phyloP scores from a whole-genome alignment of 2,113 vertebrate species.

The Callospermophilus lateralis region DNA sequence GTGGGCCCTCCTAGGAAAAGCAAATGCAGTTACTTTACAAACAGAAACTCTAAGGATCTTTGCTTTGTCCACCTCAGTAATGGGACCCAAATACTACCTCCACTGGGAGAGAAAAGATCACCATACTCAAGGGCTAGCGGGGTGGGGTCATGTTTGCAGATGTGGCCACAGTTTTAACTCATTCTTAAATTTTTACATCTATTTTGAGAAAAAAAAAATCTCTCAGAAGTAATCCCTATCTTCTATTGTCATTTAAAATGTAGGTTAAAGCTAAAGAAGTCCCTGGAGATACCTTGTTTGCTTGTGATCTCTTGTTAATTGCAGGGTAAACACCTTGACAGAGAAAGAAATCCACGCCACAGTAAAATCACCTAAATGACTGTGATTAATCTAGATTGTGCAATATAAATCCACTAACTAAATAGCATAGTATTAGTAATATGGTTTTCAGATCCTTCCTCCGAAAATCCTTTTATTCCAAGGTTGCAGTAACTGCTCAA shows the following conservation, averaged over 20 bases:
- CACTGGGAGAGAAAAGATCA: not conserved
- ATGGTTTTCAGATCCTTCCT: not conserved
- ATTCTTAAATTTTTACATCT: not conserved
- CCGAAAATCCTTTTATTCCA: not conserved
- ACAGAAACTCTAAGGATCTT: not conserved
- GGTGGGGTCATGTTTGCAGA: not conserved
- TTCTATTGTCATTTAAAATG: conserved; percentile 21
- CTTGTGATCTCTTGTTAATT: conserved; percentile 7
- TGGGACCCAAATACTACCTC: not conserved
- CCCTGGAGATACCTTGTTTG: conserved; percentile 59
- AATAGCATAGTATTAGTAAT: not conserved
- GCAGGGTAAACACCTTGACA: conserved; percentile 57
- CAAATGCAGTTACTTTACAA: not conserved
- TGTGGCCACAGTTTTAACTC: conserved; percentile 20
- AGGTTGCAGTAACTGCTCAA: not conserved
- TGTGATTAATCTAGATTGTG: conserved; percentile 37
- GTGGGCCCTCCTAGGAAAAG: not conserved
- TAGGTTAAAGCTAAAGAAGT: conserved; percentile 61
- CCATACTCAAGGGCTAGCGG: not conserved
- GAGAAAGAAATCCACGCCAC: not conserved
- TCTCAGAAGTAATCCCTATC: conserved; percentile 4
- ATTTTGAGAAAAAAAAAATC: not conserved
- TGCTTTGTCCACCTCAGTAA: not conserved
- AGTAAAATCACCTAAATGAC: conserved; percentile 4
- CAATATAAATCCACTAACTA: conserved; percentile 13